Evolutionary conservation across 2,888 invertebrate species (phyloP).

Genomic region (Anthophora plumipes): DNA sequence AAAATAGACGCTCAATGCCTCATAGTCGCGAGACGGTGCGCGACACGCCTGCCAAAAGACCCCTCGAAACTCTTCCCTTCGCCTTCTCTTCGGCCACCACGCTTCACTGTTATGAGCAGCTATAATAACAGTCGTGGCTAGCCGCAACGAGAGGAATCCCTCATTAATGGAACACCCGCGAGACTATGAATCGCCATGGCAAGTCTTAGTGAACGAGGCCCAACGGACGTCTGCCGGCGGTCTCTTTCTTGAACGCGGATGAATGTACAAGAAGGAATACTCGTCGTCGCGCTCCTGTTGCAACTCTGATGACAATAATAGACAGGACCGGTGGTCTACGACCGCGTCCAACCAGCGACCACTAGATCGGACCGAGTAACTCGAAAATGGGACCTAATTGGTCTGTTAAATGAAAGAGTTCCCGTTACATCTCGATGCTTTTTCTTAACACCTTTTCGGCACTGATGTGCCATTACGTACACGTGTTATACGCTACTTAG

Average conservation of each 20-base stretch:
- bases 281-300: conserved; percentile 71
- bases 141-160: conserved; percentile 70
- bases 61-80: conserved; percentile 7
- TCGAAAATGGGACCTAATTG: conserved; percentile 10
- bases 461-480: no score
- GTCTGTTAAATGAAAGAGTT: not conserved
- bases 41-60: conserved; percentile 73
- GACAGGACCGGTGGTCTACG: conserved; percentile 69
- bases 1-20: conserved; percentile 80
- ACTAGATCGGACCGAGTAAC: conserved; percentile 25
- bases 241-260: conserved; percentile 66
- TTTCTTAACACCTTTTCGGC: not conserved
- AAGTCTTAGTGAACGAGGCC: conserved; percentile 57
- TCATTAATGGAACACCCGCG: conserved; percentile 82
- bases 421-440: not conserved
- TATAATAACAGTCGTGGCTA: conserved; percentile 80
- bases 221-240: conserved; percentile 46
- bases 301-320: conserved; percentile 72
- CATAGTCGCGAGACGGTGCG: conserved; percentile 72
- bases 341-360: conserved; percentile 55
- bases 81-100: conserved; percentile 46
- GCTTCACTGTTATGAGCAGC: conserved; percentile 81
- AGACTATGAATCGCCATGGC: conserved; percentile 82
- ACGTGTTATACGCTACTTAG: no score
- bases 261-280: conserved; percentile 66